A percentile compares a stretch with the other conserved stretches of the same genome.
phyloP scores from a whole-genome alignment of 2,888 invertebrate species.

The Acanthopleura granulata region DNA sequence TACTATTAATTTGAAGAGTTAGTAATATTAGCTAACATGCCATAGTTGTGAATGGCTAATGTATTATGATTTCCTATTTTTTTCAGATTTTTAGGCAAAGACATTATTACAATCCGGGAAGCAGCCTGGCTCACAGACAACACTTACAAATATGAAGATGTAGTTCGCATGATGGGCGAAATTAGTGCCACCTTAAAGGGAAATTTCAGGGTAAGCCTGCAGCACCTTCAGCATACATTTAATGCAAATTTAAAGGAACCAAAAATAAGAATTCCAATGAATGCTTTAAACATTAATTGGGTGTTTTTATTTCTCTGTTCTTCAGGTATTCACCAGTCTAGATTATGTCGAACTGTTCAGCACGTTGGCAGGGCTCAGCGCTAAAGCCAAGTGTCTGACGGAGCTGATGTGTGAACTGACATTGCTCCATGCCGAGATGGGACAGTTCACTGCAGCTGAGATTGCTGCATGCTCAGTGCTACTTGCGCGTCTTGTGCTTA shows the following conservation, averaged over 20 bases:
- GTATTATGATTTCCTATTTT: constrained; percentile 2
- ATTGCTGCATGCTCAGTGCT: constrained; percentile 63
- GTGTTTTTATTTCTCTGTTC: constrained; percentile 1
- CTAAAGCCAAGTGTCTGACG: constrained; percentile 45
- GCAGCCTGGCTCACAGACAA: constrained; percentile 68
- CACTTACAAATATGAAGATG: constrained; percentile 68
- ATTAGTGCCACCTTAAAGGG: constrained; percentile 62
- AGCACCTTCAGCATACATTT: no score
- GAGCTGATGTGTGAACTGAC: constrained; percentile 65
- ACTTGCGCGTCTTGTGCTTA: constrained; percentile 54
- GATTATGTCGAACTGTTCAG: constrained; percentile 60
- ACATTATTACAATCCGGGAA: constrained; percentile 67
- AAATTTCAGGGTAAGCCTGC: constrained; percentile 48
- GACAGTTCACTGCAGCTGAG: constrained; percentile 59
- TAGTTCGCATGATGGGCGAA: constrained; percentile 68
- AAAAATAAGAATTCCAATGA: no score
- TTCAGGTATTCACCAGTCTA: constrained; percentile 53
- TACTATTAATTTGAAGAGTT: background rate
- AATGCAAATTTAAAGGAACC: no score
- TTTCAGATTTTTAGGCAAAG: constrained; percentile 60
- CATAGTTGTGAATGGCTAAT: no score
- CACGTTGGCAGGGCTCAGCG: constrained; percentile 36
- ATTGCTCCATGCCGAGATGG: constrained; percentile 64
- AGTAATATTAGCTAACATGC: no score
- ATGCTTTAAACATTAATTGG: no score